phyloP scores from a whole-genome alignment of 2,797 vertebrate genomes.

The Tadarida brasiliensis region DNA sequence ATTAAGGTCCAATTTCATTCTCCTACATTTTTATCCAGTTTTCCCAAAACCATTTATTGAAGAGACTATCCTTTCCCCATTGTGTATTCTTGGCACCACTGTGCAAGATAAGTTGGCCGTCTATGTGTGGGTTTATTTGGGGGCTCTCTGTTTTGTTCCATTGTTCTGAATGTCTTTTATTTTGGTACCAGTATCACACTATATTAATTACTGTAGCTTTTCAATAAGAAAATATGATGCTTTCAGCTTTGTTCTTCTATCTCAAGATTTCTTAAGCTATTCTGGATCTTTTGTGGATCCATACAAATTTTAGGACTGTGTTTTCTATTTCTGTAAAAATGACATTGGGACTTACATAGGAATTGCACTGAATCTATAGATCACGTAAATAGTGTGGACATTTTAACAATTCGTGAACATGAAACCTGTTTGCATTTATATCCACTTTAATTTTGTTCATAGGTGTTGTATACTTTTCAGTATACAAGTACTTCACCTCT shows the following conservation, averaged over 20 bases:
- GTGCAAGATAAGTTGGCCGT: background rate
- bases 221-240: background rate
- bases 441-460: background rate
- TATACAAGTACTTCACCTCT: background rate
- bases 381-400: background rate
- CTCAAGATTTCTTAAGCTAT: background rate
- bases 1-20: background rate
- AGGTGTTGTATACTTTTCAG: background rate
- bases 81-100: background rate
- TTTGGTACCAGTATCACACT: background rate
- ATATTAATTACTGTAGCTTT: background rate
- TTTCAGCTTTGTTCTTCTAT: background rate
- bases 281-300: background rate
- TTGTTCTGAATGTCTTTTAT: background rate
- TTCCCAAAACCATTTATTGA: background rate
- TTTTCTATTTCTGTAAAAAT: constrained; percentile 28
- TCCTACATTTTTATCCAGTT: background rate
- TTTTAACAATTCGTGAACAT: background rate
- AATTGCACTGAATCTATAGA: background rate
- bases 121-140: background rate
- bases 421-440: background rate
- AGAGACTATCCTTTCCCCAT: background rate
- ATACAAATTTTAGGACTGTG: background rate
- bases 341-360: background rate
- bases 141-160: background rate